These are phyloP conservation scores for Bryconaethiops microstoma DNA, from an alignment of 2,797 vertebrate genomes.

Conservation along the genomic window DNA sequence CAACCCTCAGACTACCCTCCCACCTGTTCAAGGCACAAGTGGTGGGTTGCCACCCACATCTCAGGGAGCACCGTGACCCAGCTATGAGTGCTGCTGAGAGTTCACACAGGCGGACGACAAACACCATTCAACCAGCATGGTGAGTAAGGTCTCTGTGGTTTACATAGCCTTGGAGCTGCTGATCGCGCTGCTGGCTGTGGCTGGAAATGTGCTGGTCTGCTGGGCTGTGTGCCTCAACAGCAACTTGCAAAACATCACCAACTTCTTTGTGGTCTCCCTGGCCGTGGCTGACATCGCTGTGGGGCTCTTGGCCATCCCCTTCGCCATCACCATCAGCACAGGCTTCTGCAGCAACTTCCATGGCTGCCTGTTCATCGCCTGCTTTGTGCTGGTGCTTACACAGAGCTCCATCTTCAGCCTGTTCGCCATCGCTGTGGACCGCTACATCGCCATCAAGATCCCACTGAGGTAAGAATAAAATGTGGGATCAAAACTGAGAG, in stretches of 20 bases:
- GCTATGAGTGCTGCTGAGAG: constrained; percentile 46
- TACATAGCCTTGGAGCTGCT: constrained; percentile 91
- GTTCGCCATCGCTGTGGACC: constrained; percentile 96
- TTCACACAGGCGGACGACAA: constrained; percentile 50
- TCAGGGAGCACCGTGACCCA: constrained; percentile 35
- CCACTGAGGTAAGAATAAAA: constrained; percentile 86
- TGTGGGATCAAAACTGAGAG: background rate
- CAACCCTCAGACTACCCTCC: constrained; percentile 10
- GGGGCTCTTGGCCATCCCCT: constrained; percentile 94
- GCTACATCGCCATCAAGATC: constrained; percentile 94
- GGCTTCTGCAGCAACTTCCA: constrained; percentile 93
- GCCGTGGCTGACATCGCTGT: constrained; percentile 94
- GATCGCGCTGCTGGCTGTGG: constrained; percentile 88
- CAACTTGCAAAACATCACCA: constrained; percentile 96
- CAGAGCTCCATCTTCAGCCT: constrained; percentile 99
- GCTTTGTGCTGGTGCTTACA: constrained; percentile 94
- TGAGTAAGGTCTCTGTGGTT: constrained; percentile 72
- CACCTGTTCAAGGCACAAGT: constrained; percentile 22
- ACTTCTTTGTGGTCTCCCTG: constrained; percentile 95
- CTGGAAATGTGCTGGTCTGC: constrained; percentile 93
- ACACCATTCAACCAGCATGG: constrained; percentile 75
- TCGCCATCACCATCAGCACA: constrained; percentile 90
- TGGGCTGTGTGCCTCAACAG: constrained; percentile 94
- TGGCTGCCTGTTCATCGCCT: constrained; percentile 95
- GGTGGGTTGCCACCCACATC: constrained; percentile 3